Evolutionary conservation across 2,797 vertebrate genomes (phyloP).

Genomic region (Lagocephalus sceleratus): DNA sequence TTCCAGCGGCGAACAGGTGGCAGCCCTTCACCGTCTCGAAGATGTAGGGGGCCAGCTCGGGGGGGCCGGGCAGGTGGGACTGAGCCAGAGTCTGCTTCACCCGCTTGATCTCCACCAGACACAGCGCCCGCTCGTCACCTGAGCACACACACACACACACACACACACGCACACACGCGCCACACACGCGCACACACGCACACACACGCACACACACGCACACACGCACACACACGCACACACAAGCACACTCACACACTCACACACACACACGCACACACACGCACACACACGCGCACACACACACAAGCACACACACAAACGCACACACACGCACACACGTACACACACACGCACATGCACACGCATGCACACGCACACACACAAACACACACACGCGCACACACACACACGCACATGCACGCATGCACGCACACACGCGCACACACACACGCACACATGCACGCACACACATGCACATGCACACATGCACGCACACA

Average conservation of each 20-base stretch:
- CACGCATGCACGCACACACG: too few relatives aligned
- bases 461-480: constrained; percentile 2
- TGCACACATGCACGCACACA: constrained; percentile 20
- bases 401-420: too few relatives aligned
- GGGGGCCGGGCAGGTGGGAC: constrained; percentile 92
- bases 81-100: constrained; percentile 96
- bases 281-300: too few relatives aligned
- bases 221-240: too few relatives aligned
- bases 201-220: too few relatives aligned
- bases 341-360: too few relatives aligned
- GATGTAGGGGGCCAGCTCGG: constrained; percentile 87
- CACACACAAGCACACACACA: too few relatives aligned
- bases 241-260: too few relatives aligned
- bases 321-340: too few relatives aligned
- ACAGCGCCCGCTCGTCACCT: constrained; percentile 95
- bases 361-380: neutral
- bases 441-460: too few relatives aligned
- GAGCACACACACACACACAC: constrained; percentile 31
- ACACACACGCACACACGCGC: constrained; percentile 18
- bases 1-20: constrained; percentile 93
- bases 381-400: too few relatives aligned
- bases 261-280: neutral
- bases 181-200: too few relatives aligned
- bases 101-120: constrained; percentile 93
- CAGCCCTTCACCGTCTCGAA: constrained; percentile 98